A percentile compares a stretch with the other conserved stretches of the same genome.
phyloP scores from a whole-genome alignment of 2,888 invertebrate species.

The Agrochola macilenta region DNA sequence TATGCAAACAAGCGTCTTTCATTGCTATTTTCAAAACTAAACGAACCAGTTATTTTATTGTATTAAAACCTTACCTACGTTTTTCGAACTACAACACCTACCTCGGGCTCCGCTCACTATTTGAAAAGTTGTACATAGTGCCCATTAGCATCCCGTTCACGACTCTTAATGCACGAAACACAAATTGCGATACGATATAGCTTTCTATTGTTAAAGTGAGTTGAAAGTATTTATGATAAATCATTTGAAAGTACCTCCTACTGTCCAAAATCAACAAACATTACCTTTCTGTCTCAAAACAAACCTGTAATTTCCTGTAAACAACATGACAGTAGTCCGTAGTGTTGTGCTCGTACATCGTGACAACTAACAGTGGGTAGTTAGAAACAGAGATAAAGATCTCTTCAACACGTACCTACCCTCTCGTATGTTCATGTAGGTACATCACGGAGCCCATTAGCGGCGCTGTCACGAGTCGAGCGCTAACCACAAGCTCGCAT shows the following conservation, averaged over 20 bases:
- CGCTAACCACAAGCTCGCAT: conserved; percentile 57
- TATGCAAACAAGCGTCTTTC: background rate
- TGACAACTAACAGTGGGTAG: conserved; percentile 31
- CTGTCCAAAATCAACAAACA: background rate
- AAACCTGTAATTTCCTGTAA: conserved; percentile 6
- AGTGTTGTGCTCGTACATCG: background rate
- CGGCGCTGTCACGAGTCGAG: conserved; percentile 53
- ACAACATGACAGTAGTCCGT: background rate
- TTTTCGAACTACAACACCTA: background rate
- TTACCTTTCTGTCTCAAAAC: background rate
- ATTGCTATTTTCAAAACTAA: background rate
- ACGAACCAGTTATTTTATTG: background rate
- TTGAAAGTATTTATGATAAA: background rate
- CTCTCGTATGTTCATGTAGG: conserved; percentile 19
- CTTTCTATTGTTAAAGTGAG: background rate
- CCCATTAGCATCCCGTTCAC: conserved; percentile 7
- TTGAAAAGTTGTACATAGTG: background rate
- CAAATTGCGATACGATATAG: background rate
- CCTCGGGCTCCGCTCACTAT: background rate
- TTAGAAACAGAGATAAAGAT: conserved; percentile 44
- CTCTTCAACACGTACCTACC: conserved; percentile 40
- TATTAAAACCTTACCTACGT: background rate
- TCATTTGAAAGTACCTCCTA: background rate
- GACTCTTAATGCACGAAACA: background rate
- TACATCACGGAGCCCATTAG: conserved; percentile 62